Evolutionary conservation across 1,140 invertebrate genomes (phyloP), one percentile per base, ranked within the genome.

Genomic region (Saccostrea glomerata): DNA sequence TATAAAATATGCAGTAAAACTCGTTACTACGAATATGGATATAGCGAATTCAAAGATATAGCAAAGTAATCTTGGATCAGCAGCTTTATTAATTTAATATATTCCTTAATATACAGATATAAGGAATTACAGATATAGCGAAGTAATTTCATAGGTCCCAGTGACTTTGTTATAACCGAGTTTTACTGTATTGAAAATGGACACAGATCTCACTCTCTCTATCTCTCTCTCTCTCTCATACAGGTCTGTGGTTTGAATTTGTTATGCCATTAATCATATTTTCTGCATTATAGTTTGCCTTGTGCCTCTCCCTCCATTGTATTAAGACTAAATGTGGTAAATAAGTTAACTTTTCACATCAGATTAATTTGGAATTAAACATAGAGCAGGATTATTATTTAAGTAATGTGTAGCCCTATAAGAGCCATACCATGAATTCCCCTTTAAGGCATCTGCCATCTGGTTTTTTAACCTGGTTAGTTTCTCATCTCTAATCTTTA

Each of bases 371-470:
- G 58, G 58, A 63, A 63, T 63, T 63, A 63, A 63, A 20, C n/a
- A 6, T 17, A 20, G 5, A 63, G 17, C n/a, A 63, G 58, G 58
- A 63, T 63, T 63, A 63, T 20, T 20, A 63, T 3, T 63, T 63
- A 63, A 20, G 58, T 63, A 63, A 63, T 63, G 17, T 17, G 13
- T 63, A 63, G 2, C 7, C 58, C n/a, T 63, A n/a, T 47, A 47
- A 47, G 47, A 9, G 9, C 47, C 54, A 88, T 86, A 93, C 93
- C 94, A 93, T 30, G 94, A 94, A 82, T 94, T 94, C 86, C 93
- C 94, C 88, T 94, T 93, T 55, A 94, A 89, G 47, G 92, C 92
- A 85, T 94, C 93, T 63, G 94, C 94, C 92, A 94, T 94, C 85
- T 94, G 94, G 55, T 90, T 91, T 84, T 94, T 94, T 54, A 94